Evolutionary conservation across 2,888 invertebrate species (phyloP), one percentile per base, ranked within the genome.

Genomic region (Hydraecia micacea): DNA sequence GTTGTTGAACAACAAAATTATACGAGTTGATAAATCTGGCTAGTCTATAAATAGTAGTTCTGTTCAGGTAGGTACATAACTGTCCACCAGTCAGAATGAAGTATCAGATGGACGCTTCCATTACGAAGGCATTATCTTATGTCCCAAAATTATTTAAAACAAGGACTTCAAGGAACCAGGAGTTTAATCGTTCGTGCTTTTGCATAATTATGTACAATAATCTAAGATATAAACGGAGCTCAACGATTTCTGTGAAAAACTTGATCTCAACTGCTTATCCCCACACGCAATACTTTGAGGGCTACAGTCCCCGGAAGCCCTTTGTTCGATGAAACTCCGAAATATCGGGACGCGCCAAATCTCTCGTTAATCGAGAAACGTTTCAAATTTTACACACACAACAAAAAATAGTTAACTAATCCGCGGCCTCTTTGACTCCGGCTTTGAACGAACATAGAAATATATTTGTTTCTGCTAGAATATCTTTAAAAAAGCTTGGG

Each of bases 401-500:
- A 88, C 92, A 94, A 95, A 95, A 95, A 95, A 93, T 93, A 91
- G 91, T 93, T 88, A 76, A 91, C 93, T 95, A 95, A 96, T 95
- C 96, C 95, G 96, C 97, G 97, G 97, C 93, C 66, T 91, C 96
- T 96, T 97, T 97, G 96, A 96, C 93, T 94, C 86, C 87, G 85
- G 87, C 91, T 87, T 90, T 87, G 89, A 90, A 90, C 91, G 91
- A 91, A 90, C 89, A 90, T 89, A 91, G 91, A 90, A 90, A 90
- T 90, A 94, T 95, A 93, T 95, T 96, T 95, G 96, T 96, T 96
- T 96, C 95, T 94, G 89, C 91, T 91, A 93, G 92, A 89, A 92
- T 91, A 91, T 91, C 91, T 92, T 93, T 94, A 94, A 96, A 96
- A 96, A 96, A 94, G 91, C 92, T 89, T 86, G 83, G 94, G 96